Conservation (phyloP, 2,888 invertebrate genomes). For the Lamproptera curius region DNA sequence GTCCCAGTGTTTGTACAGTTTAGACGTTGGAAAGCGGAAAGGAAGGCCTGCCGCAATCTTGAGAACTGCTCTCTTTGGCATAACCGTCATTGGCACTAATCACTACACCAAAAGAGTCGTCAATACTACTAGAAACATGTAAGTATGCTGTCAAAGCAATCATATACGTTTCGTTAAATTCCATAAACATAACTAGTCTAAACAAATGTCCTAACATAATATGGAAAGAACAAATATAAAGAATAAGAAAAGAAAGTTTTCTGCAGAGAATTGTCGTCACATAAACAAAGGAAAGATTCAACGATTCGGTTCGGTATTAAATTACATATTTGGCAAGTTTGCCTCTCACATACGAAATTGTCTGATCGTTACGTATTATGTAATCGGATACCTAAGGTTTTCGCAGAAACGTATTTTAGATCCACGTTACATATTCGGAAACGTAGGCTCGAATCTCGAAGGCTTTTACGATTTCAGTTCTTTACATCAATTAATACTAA, state of each 20-base stretch:
- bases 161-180: background rate
- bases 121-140: background rate
- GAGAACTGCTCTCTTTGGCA: too few species aligned
- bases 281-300: conserved; percentile 1
- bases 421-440: too few species aligned
- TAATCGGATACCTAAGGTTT: too few species aligned
- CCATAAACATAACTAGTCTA: background rate
- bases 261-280: background rate
- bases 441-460: too few species aligned
- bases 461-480: too few species aligned
- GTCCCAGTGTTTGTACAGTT: too few species aligned
- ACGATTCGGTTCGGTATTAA: background rate
- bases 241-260: background rate
- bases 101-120: background rate
- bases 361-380: background rate
- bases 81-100: too few species aligned
- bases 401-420: too few species aligned
- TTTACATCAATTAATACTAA: too few species aligned
- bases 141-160: background rate
- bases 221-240: background rate
- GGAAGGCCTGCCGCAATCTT: too few species aligned
- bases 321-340: background rate
- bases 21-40: too few species aligned
- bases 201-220: background rate
- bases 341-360: background rate